Conservation (phyloP, 2,888 invertebrate species). For the Himalopsyche japonica region DNA sequence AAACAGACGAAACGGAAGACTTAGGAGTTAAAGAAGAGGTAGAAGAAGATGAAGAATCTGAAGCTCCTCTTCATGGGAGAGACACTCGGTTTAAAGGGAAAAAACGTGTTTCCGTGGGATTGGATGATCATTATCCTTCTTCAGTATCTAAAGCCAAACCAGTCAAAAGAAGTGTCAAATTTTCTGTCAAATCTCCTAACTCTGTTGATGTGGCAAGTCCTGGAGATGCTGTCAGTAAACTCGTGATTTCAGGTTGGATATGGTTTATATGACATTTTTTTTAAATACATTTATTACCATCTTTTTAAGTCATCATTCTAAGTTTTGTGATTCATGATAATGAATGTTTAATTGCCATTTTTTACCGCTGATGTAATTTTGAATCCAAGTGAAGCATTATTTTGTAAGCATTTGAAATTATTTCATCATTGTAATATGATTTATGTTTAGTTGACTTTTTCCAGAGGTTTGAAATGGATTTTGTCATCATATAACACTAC, state of each 20-base stretch:
- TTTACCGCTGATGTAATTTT: too few relatives aligned
- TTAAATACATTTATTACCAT: too few relatives aligned
- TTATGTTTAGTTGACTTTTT: too few relatives aligned
- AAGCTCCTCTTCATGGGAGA: slow-evolving; percentile 47
- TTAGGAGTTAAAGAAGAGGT: slow-evolving; percentile 34
- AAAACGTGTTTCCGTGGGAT: slow-evolving; percentile 52
- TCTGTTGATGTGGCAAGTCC: background rate
- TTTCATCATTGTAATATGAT: too few relatives aligned
- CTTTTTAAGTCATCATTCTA: too few relatives aligned
- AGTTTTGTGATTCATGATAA: too few relatives aligned
- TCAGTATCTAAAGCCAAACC: slow-evolving; percentile 32
- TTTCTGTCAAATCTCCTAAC: background rate
- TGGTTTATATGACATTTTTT: background rate
- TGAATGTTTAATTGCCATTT: too few relatives aligned
- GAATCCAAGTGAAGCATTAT: too few relatives aligned
- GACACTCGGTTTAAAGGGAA: slow-evolving; percentile 54
- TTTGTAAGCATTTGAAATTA: too few relatives aligned
- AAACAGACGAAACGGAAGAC: slow-evolving; percentile 55
- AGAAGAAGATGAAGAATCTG: slow-evolving; percentile 28
- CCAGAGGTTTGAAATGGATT: too few relatives aligned
- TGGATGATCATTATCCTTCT: slow-evolving; percentile 43
- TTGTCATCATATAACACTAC: too few relatives aligned
- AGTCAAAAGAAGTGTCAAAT: slow-evolving; percentile 26
- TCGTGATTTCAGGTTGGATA: slow-evolving; percentile 18
- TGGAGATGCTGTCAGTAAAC: slow-evolving; percentile 17